These are phyloP conservation scores for Platygyra sinensis DNA, from an alignment of 64 coral and sea anemone genomes.

Conservation along the genomic window DNA sequence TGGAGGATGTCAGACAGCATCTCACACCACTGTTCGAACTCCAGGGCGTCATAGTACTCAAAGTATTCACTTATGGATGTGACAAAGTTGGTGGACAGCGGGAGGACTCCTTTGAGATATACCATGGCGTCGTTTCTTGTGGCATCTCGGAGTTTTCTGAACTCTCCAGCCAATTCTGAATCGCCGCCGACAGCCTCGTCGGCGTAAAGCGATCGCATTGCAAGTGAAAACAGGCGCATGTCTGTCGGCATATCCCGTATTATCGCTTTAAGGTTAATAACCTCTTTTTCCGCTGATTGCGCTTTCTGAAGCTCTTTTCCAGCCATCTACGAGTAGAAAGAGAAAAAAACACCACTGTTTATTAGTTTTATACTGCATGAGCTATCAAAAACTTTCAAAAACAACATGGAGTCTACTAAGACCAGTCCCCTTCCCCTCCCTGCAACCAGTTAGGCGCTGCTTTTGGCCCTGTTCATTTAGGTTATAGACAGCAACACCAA, in stretches of 20 bases:
- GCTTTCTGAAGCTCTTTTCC: neutral
- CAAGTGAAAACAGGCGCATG: neutral
- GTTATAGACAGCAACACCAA: too few relatives aligned
- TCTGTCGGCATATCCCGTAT: neutral
- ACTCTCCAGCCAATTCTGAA: neutral
- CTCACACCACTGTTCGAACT: constrained; percentile 9
- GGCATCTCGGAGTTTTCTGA: constrained; percentile 22
- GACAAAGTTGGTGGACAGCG: constrained; percentile 10
- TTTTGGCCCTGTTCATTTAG: too few relatives aligned
- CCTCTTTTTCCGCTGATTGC: neutral
- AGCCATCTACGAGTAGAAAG: neutral
- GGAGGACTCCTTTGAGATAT: constrained; percentile 19
- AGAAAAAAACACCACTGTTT: too few relatives aligned
- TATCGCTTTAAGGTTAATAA: neutral
- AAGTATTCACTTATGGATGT: constrained; percentile 9
- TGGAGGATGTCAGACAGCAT: neutral
- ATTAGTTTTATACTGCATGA: too few relatives aligned
- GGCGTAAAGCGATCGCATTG: neutral
- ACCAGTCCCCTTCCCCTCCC: too few relatives aligned
- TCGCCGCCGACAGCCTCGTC: neutral
- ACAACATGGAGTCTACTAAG: too few relatives aligned
- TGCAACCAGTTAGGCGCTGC: too few relatives aligned
- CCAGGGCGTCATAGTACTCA: constrained; percentile 20
- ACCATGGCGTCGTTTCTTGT: constrained; percentile 25
- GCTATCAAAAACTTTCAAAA: too few relatives aligned